Conservation (phyloP, 2,797 vertebrate genomes). For the Mus caroli region DNA sequence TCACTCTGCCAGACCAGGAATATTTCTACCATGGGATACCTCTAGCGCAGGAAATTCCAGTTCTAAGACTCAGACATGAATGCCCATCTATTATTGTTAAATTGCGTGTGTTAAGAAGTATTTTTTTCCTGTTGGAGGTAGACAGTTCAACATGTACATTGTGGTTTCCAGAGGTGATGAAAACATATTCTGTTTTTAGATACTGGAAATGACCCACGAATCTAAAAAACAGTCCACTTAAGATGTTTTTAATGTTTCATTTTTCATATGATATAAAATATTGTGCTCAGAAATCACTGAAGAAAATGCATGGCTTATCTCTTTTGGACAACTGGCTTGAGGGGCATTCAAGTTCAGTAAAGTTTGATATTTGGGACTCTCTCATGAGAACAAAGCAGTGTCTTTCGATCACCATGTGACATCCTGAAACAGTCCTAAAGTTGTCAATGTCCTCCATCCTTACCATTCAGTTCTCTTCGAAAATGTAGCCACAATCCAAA, state of each 20-base stretch:
- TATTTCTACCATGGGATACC: slow-evolving; percentile 78
- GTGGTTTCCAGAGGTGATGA: slow-evolving; percentile 38
- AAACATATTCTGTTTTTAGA: slow-evolving; percentile 40
- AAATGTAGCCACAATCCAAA: slow-evolving; percentile 1
- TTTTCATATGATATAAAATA: slow-evolving; percentile 47
- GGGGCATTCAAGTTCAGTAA: neutral
- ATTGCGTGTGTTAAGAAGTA: slow-evolving; percentile 74
- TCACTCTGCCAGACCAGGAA: slow-evolving; percentile 73
- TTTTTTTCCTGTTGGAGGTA: slow-evolving; percentile 70
- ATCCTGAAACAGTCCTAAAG: neutral
- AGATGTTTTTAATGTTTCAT: slow-evolving; percentile 28
- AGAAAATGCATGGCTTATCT: neutral
- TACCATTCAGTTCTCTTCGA: neutral
- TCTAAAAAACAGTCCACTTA: slow-evolving; percentile 37
- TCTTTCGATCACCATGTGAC: neutral
- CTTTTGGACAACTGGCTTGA: slow-evolving; percentile 9
- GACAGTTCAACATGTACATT: slow-evolving; percentile 59
- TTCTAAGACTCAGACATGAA: slow-evolving; percentile 74
- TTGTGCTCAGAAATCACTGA: slow-evolving; percentile 17
- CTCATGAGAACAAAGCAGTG: neutral
- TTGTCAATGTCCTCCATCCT: neutral
- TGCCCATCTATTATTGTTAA: slow-evolving; percentile 64
- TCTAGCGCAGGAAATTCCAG: slow-evolving; percentile 87
- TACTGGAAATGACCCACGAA: slow-evolving; percentile 33
- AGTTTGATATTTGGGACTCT: slow-evolving; percentile 30